Evolutionary conservation across 2,113 vertebrate species (phyloP).

Genomic region (Vidua macroura): DNA sequence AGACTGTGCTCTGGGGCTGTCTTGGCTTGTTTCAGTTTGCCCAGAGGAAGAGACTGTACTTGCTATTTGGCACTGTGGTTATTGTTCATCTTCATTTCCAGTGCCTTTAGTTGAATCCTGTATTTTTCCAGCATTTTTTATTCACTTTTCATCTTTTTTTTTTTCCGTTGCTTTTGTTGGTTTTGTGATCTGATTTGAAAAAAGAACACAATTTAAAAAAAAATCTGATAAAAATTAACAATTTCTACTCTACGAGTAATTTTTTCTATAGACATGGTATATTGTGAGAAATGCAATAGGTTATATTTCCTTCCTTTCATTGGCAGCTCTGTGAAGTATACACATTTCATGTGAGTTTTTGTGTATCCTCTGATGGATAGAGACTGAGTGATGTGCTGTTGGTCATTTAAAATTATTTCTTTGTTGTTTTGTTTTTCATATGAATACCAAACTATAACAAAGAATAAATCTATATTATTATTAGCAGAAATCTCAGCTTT

Average conservation of each 20-base stretch:
- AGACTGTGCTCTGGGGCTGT: conserved; percentile 17
- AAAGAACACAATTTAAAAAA: neutral
- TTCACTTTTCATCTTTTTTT: neutral
- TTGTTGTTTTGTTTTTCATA: neutral
- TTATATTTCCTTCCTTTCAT: neutral
- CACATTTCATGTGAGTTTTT: neutral
- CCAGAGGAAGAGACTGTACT: neutral
- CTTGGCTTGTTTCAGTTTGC: conserved; percentile 21
- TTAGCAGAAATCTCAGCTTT: neutral
- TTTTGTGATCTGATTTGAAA: neutral
- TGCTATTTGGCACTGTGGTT: neutral
- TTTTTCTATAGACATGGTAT: neutral
- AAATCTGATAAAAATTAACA: neutral
- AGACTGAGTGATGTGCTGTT: neutral
- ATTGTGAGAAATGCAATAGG: neutral
- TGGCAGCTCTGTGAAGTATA: neutral
- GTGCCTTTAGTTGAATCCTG: neutral
- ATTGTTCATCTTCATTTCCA: neutral
- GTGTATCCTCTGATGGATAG: neutral
- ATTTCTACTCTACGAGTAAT: neutral
- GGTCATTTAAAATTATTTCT: neutral
- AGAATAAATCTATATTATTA: neutral
- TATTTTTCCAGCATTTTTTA: neutral
- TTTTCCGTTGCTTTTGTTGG: neutral
- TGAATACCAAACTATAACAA: neutral